Evolutionary conservation across 2,888 invertebrate genomes (phyloP).

Genomic region (Gnatocerus cornutus): DNA sequence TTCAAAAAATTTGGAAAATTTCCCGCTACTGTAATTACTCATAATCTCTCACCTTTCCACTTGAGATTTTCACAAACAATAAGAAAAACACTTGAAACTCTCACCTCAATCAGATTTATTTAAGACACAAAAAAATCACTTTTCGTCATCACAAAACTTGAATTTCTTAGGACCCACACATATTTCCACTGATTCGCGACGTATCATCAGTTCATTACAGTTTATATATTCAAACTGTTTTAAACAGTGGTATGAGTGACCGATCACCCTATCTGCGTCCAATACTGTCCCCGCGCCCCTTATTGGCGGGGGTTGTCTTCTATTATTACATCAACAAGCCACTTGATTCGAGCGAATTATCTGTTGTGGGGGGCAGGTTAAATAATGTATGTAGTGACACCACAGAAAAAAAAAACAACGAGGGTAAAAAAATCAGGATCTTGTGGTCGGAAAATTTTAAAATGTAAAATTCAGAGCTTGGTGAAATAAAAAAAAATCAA

Average conservation of each 20-base stretch:
- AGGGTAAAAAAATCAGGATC: neutral
- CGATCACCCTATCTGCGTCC: conserved; percentile 64
- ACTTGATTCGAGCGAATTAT: conserved; percentile 52
- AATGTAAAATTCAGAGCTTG: too few species aligned
- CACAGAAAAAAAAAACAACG: too few species aligned
- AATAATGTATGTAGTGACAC: neutral
- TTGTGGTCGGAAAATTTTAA: neutral
- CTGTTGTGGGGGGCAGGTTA: conserved; percentile 37
- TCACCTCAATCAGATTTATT: conserved; percentile 6
- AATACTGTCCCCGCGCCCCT: conserved; percentile 60
- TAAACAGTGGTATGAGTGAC: conserved; percentile 65
- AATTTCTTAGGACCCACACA: neutral
- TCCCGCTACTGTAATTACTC: neutral
- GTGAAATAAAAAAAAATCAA: too few species aligned
- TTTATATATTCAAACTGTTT: conserved; percentile 64
- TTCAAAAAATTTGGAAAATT: conserved; percentile 7
- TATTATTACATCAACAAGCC: conserved; percentile 62
- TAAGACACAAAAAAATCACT: conserved; percentile 14
- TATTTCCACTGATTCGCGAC: conserved; percentile 17
- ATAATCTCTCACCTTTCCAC: conserved; percentile 27
- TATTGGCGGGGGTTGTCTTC: conserved; percentile 63
- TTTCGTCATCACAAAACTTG: neutral
- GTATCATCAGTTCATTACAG: conserved; percentile 54
- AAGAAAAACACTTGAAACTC: conserved; percentile 20
- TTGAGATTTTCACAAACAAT: conserved; percentile 30